Evolutionary conservation across 1,140 invertebrate genomes (phyloP), one percentile per base, ranked within the genome.

Genomic region (Drosophila guanche): DNA sequence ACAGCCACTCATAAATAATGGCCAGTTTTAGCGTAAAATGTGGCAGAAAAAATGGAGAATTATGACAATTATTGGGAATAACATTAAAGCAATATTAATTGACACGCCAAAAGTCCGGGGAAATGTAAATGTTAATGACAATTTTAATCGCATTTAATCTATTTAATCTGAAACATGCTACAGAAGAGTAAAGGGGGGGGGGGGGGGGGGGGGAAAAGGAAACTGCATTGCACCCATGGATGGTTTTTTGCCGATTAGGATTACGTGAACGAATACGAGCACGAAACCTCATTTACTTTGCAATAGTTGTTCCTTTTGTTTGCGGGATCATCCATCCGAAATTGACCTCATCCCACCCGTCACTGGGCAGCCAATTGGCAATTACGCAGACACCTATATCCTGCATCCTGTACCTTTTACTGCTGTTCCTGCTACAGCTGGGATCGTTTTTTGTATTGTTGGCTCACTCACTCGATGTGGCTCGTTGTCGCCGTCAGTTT

Each of bases 21-120:
- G n/a, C 69, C 56, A 50, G 57, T 68, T 86, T 84, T 85, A 58
- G 72, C 56, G 48, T n/a, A 50, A 58, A 54, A 43, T 45, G 20
- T 6, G 52, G 7, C n/a, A 29, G 45, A 67, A 63, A 62, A 60
- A 40, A 56, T 27, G 8, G 29, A 22, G 33, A 71, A 76, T 61
- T 67, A 79, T 80, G 72, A 85, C 71, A 80, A 76, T 78, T 77
- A 68, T 81, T 57, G 68, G 54, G 69, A 68, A 79, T 79, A 76
- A 57, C 47, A 85, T 85, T 85, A 77, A 80, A 65, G 62, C 53
- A 58, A 73, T 61, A 61, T 76, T 69, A 85, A 84, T 79, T 76
- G 76, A 85, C 79, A 76, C 50, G 48, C 70, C 48, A 59, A 74
- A 66, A 43, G 27, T 54, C 53, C 55, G 29, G 55, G 61, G 33